phyloP scores from a whole-genome alignment of 2,113 vertebrate species.

The Lophura nycthemera region DNA sequence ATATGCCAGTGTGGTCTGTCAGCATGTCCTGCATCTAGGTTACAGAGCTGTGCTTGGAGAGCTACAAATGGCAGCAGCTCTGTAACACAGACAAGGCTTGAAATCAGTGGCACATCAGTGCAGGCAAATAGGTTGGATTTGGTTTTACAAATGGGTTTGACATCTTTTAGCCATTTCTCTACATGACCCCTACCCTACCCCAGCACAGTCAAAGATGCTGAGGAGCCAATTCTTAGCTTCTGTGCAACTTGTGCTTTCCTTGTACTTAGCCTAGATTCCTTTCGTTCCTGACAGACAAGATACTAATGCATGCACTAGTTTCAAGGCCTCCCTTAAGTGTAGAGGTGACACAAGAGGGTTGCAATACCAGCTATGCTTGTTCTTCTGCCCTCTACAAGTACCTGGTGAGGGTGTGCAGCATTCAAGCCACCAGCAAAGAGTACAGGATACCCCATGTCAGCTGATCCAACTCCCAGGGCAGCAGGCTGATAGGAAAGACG shows the following conservation, averaged over 20 bases:
- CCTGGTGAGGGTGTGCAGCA: slow-evolving; percentile 89
- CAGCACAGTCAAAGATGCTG: neutral
- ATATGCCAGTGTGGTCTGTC: fast-evolving
- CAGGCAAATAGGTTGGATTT: neutral
- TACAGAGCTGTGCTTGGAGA: neutral
- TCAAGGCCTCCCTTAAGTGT: neutral
- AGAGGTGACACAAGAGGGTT: neutral
- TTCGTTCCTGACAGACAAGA: neutral
- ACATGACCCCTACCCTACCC: neutral
- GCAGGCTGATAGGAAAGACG: slow-evolving; percentile 92
- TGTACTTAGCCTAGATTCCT: neutral
- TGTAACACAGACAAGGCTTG: neutral
- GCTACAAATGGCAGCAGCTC: neutral
- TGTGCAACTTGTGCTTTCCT: neutral
- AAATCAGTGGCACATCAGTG: neutral
- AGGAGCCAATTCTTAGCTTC: neutral
- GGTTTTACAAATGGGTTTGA: neutral
- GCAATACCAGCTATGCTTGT: neutral
- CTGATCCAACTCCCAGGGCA: slow-evolving; percentile 83
- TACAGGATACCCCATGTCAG: slow-evolving; percentile 87
- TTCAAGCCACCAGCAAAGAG: slow-evolving; percentile 84
- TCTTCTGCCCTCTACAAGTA: slow-evolving; percentile 73
- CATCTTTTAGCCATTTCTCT: neutral
- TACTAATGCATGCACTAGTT: neutral
- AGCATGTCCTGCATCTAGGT: neutral